Evolutionary conservation across 2,888 invertebrate genomes (phyloP), one percentile per base, ranked within the genome.

Genomic region (Drosophila borealis): DNA sequence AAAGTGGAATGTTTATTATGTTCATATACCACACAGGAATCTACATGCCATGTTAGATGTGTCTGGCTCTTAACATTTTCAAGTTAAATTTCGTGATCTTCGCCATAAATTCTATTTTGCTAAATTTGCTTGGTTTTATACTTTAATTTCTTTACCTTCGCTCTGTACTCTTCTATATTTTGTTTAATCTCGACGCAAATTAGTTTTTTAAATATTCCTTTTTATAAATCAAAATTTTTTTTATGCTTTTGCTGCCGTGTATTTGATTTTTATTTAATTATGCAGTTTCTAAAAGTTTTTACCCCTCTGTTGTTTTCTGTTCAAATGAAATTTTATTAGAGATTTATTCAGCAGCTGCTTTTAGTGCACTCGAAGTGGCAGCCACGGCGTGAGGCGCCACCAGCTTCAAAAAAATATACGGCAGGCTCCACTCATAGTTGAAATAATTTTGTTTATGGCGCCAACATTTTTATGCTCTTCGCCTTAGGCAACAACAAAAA

Each of bases 381-480:
- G 51, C 34, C 21, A 9, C 42, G n/a, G 34, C 34, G 21, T 11
- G 54, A 44, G 41, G 41, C 53, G 51, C 51, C 5, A 62, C 17
- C 5, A 19, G 65, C 45, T 37, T 14, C 37, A 41, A 37, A 34
- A 29, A 4, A 39, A 50, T 29, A 41, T 42, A 13, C 19, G n/a
- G 4, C 19, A 17, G 29, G 73, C 59, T 36, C 37, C 61, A 55
- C 45, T 68, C 61, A 59, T 61, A 75, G 70, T 61, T 53, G 45
- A 79, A 76, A 74, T 74, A 70, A 74, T 74, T 79, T 68, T 69
- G 80, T 74, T 76, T 75, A 79, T 79, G 57, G 61, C 79, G 48
- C 41, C 63, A 67, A 74, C 68, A 73, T 64, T 64, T 78, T 69
- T 64, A 74, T 64, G 64, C 50, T 51, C 48, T 61, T 64, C 60